These are phyloP conservation scores for Macropus fuliginosus DNA, from an alignment of 2,797 vertebrate genomes.

Conservation along the genomic window DNA sequence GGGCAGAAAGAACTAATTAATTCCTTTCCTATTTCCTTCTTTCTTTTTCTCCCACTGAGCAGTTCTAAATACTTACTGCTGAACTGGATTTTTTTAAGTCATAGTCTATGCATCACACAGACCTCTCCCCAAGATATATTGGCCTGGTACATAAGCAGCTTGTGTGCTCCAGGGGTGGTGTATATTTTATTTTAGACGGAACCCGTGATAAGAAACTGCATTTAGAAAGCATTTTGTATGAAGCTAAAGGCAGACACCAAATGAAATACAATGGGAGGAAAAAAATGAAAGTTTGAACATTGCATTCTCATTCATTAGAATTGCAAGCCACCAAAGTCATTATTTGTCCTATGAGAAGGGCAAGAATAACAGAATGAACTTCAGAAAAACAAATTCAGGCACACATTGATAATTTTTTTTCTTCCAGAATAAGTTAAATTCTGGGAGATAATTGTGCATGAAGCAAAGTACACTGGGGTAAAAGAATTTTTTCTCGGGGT, in stretches of 20 bases:
- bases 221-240: constrained; percentile 74
- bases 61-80: constrained; percentile 71
- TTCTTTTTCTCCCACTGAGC: constrained; percentile 71
- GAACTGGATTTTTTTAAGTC: constrained; percentile 66
- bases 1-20: constrained; percentile 71
- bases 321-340: constrained; percentile 76
- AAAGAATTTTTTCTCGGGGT: constrained; percentile 1
- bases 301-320: constrained; percentile 70
- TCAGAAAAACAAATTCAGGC: constrained; percentile 61
- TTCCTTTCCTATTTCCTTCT: constrained; percentile 62
- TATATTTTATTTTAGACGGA: constrained; percentile 78
- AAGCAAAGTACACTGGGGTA: constrained; percentile 47
- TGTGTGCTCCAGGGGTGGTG: constrained; percentile 72
- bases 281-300: constrained; percentile 52
- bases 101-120: constrained; percentile 66
- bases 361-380: constrained; percentile 65
- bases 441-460: constrained; percentile 67
- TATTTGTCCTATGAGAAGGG: constrained; percentile 67
- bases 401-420: constrained; percentile 70
- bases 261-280: constrained; percentile 69
- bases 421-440: constrained; percentile 69
- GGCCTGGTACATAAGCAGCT: constrained; percentile 75
- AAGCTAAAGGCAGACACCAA: constrained; percentile 65
- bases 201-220: constrained; percentile 78
- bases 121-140: constrained; percentile 75